Base-by-base conservation (phyloP, 2,888 invertebrate species). In the Gymnocheta viridis region DNA sequence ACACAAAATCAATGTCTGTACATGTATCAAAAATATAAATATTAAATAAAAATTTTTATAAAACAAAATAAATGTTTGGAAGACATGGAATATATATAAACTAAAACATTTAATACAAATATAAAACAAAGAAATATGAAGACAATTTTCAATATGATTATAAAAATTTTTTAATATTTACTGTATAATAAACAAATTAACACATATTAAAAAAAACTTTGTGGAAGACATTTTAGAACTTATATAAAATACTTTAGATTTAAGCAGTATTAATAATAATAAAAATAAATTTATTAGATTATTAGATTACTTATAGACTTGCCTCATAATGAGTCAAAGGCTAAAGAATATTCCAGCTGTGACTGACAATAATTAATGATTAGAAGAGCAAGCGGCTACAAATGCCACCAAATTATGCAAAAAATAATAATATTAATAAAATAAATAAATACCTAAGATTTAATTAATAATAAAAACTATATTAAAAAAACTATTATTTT, bases 281-380 rank as follows among this genome's bases (percentile, higher is more conserved):
- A 6, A 27, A 66, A 41, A 32, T 58, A 27, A 51, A 1, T 10
- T n/a, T 64, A 56, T 70, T 69, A n/a, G n/a, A n/a, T 62, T 38
- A 82, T 12, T 51, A 64, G 49, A 58, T 54, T 19, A 74, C 49
- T 49, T 58, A 73, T 82, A 81, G 78, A 83, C 80, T 83, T 80
- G 82, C 79, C 81, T 89, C 89, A 87, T 86, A 88, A 87, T 87
- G 88, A 82, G 81, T 82, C 81, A 14, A 76, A 82, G 44, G 69
- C 69, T 76, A 82, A 89, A 88, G 22, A 87, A 88, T 88, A 89
- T 89, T 88, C 88, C 91, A 90, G 92, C 92, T 92, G 92, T 92
- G 92, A 91, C 90, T 90, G 92, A 92, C 91, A 92, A 92, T 92
- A 91, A 84, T 62, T 81, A 81, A 73, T 44, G 29, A 73, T 84